Evolutionary conservation across 2,888 invertebrate species (phyloP).

Genomic region (Catonia carolina): DNA sequence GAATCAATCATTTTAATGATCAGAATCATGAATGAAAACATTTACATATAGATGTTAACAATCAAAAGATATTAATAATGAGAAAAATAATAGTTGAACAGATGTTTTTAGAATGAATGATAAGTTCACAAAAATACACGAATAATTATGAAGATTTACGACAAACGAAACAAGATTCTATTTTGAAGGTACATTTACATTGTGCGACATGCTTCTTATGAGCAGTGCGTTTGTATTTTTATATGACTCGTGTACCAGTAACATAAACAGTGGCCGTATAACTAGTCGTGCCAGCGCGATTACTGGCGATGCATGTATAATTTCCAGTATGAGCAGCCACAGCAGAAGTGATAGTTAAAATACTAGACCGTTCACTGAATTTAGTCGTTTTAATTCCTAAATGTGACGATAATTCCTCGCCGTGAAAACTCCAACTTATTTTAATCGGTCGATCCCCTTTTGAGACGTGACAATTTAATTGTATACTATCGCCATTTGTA

Average conservation of each 20-base stretch:
- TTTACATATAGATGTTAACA: too few species aligned
- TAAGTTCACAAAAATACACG: too few species aligned
- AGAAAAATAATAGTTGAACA: too few species aligned
- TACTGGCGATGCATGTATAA: constrained; percentile 68
- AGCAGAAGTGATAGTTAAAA: constrained; percentile 60
- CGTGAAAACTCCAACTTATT: constrained; percentile 50
- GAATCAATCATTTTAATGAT: too few species aligned
- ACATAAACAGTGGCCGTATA: constrained; percentile 62
- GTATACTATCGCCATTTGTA: constrained; percentile 49
- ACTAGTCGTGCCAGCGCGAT: constrained; percentile 62
- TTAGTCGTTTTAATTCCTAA: constrained; percentile 46
- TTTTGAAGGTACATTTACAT: too few species aligned
- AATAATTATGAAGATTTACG: too few species aligned
- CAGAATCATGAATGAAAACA: too few species aligned
- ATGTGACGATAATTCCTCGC: constrained; percentile 38
- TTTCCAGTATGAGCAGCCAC: constrained; percentile 63
- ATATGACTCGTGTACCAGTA: constrained; percentile 53
- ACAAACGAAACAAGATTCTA: too few species aligned
- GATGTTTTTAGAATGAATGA: too few species aligned
- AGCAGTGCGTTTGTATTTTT: too few species aligned
- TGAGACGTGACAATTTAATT: constrained; percentile 51
- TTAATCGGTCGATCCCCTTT: constrained; percentile 41
- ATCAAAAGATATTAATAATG: too few species aligned
- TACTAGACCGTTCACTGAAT: constrained; percentile 59
- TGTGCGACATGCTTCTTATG: too few species aligned